A percentile compares a stretch with the other conserved stretches of the same genome.
These are phyloP conservation scores for Ostrea edulis DNA, from an alignment of 1,140 invertebrate genomes.

Conservation along the genomic window DNA sequence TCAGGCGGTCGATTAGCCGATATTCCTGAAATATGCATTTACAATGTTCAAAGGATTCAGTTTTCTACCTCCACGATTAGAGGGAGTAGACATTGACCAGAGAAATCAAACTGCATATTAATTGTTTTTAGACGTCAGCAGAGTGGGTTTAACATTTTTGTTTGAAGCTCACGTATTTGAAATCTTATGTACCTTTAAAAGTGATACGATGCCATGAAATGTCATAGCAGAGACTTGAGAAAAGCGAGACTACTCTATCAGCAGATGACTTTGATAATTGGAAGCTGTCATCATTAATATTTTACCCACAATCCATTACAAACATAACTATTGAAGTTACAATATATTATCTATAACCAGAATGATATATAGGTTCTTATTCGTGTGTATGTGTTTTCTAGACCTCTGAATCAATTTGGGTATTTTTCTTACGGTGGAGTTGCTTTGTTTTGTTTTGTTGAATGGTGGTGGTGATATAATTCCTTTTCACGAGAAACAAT, in stretches of 20 bases:
- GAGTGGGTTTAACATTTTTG: not conserved
- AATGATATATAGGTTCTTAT: too few species aligned
- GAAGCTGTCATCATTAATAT: not conserved
- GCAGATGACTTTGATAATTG: not conserved
- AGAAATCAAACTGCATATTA: not conserved
- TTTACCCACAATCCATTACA: too few species aligned
- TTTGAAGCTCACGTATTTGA: not conserved
- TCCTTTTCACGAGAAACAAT: too few species aligned
- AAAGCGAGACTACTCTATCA: slow-evolving; percentile 5
- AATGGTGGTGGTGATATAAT: too few species aligned
- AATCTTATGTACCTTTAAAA: not conserved
- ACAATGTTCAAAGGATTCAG: slow-evolving; percentile 21
- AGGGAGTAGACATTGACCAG: not conserved
- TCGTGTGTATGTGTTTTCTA: too few species aligned
- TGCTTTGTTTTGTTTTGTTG: too few species aligned
- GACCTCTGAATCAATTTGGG: too few species aligned
- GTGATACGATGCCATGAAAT: not conserved
- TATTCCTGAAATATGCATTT: slow-evolving; percentile 5
- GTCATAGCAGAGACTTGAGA: not conserved
- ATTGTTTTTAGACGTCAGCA: not conserved
- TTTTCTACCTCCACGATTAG: not conserved
- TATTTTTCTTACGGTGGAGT: too few species aligned
- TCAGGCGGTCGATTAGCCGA: slow-evolving; percentile 29
- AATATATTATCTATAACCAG: too few species aligned
- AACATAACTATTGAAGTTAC: too few species aligned